Evolutionary conservation across 2,113 vertebrate genomes (phyloP), one percentile per base, ranked within the genome.

Genomic region (Opisthocomus hoazin): DNA sequence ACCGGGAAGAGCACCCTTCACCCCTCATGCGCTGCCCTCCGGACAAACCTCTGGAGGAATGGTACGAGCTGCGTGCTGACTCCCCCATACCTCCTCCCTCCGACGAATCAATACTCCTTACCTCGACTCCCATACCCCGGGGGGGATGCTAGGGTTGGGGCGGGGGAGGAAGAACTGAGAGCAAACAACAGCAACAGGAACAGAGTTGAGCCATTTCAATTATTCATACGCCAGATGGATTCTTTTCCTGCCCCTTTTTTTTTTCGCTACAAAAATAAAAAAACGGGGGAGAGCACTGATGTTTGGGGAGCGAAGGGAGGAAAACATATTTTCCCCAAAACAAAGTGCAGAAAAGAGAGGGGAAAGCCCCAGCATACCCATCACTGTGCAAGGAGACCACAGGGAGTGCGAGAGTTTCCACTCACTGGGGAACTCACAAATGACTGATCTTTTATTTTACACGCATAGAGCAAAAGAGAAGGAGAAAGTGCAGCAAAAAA

Each of bases 141-240:
- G 87, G 96, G 97, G 98, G 96, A 94, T 69, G 97, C 96, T 96
- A 69, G 37, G 90, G 96, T 82, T 96, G 97, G 97, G 97, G 95
- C 30, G 79, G 94, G 97, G 98, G 98, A 97, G 97, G 96, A 97
- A 97, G 97, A 98, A 97, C 98, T 69, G 93, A 98, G 98, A 98
- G 98, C 98, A 98, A 99, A 98, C 98, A 99, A 98, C 98, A 98
- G 98, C 99, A 99, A 99, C 99, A 99, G 99, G 99, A 99, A 99
- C 98, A 98, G 99, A 99, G 99, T 99, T 99, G 98, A 99, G 99
- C 98, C 98, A 97, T 98, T 99, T 99, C 99, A 99, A 99, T 99
- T 99, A 99, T 99, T 99, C 99, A 99, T 99, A 97, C 80, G 98
- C 99, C 99, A 99, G 99, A 99, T 99, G 99, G 99, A 99, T 99